A percentile compares a stretch with the other conserved stretches of the same genome.
Conservation (phyloP, 2,888 invertebrate species). For the Dermolepida albohirtum region DNA sequence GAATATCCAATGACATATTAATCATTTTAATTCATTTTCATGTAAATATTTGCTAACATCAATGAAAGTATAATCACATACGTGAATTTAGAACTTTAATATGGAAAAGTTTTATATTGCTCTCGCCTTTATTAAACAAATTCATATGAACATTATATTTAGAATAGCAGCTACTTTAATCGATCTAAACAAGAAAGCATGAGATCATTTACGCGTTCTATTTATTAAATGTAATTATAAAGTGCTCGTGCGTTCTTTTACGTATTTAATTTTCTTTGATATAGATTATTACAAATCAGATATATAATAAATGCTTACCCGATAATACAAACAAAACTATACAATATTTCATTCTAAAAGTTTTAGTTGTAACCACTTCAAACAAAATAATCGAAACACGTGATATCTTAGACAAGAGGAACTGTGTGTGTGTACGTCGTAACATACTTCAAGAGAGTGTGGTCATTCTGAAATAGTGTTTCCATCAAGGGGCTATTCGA, state of each 20-base stretch:
- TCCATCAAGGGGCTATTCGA: conserved; percentile 15
- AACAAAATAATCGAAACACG: too few species aligned
- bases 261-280: neutral
- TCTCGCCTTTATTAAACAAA: too few species aligned
- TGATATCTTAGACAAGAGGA: too few species aligned
- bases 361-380: neutral
- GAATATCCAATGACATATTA: too few species aligned
- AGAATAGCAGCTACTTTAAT: conserved; percentile 3
- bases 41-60: too few species aligned
- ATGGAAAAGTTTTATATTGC: too few species aligned
- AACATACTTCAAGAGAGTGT: conserved; percentile 3
- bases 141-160: neutral
- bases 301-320: conserved; percentile 12
- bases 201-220: conserved; percentile 13
- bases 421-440: neutral
- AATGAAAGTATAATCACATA: too few species aligned
- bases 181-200: neutral
- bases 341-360: neutral
- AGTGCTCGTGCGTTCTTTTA: neutral
- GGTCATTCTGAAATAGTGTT: conserved; percentile 12
- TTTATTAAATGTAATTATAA: conserved; percentile 9
- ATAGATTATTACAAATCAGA: neutral
- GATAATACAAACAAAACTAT: neutral
- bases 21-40: too few species aligned
- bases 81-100: too few species aligned